Evolutionary conservation across 2,797 vertebrate genomes (phyloP), one percentile per base, ranked within the genome.

Genomic region (Thripadectes ignobilis): DNA sequence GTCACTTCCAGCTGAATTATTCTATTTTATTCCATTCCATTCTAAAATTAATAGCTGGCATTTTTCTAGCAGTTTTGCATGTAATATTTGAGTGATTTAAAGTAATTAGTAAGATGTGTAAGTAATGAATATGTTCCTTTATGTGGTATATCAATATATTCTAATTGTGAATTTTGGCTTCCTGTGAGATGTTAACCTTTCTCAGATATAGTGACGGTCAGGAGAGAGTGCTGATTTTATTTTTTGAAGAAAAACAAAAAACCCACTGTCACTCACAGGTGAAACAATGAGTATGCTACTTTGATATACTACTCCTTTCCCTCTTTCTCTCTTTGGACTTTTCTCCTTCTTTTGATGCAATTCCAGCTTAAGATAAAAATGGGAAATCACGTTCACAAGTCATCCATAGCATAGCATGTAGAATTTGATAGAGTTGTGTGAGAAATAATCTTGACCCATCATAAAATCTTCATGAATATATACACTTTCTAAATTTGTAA

Each of bases 381-480:
- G 18, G n/a, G 72, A 80, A 85, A 88, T 80, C 39, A 45, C 34
- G 18, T 45, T 83, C 16, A 32, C 59, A 77, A 85, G 59, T 77
- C 49, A 78, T 77, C 76, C 32, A 8, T 39, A 26, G 51, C 10
- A 30, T 6, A 23, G 51, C 9, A 30, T 7, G 6, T 30, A 58
- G 39, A 76, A 29, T 61, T 76, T 65, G 26, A 45, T 45, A 72
- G 52, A 80, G 24, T 88, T 78, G 78, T 34, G n/a, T 58, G 75
- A 83, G 54, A 89, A 79, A 92, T 21, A 0, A 78, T 81, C 45
- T 89, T 92, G 76, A 78, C 66, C 69, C 49, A 29, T 84, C 24
- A 43, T 57, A 83, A 89, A 78, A 89, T 85, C 69, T 84, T 85
- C 46, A 73, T 89, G 52, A 91, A 88, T 62, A 77, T 30, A 85